phyloP scores from a whole-genome alignment of 2,888 invertebrate genomes.

The Leucophenga montana region DNA sequence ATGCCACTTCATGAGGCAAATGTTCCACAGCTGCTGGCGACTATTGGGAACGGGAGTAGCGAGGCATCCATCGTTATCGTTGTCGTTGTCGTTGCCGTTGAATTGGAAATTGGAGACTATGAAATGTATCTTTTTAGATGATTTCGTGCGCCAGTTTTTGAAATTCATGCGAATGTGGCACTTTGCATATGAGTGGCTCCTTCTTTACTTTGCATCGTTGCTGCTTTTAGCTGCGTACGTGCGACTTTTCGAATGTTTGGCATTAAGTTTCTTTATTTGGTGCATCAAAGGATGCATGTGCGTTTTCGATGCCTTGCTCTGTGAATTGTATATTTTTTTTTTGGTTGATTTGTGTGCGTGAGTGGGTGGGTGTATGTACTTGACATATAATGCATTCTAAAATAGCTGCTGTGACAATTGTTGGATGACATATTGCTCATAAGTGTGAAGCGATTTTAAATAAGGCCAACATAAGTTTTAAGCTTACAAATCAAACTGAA shows the following conservation, averaged over 20 bases:
- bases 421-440: neutral
- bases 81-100: too few relatives aligned
- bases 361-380: conserved; percentile 41
- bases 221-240: conserved; percentile 52
- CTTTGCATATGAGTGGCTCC: neutral
- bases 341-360: neutral
- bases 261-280: conserved; percentile 55
- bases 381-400: conserved; percentile 51
- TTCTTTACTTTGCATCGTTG: conserved; percentile 54
- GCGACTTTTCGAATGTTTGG: conserved; percentile 64
- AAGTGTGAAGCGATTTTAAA: too few relatives aligned
- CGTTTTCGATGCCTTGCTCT: neutral
- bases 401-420: conserved; percentile 21
- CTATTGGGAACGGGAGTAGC: conserved; percentile 19
- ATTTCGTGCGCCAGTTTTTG: conserved; percentile 45
- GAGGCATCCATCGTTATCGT: conserved; percentile 24
- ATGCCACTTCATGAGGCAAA: conserved; percentile 28
- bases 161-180: conserved; percentile 38
- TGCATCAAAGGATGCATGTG: conserved; percentile 63
- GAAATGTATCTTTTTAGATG: conserved; percentile 25
- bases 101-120: conserved; percentile 25
- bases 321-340: conserved; percentile 29
- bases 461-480: too few relatives aligned
- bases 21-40: conserved; percentile 22
- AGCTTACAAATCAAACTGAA: too few relatives aligned